Evolutionary conservation across 2,888 invertebrate genomes (phyloP).

Genomic region (Agonopterix alstromeriana): DNA sequence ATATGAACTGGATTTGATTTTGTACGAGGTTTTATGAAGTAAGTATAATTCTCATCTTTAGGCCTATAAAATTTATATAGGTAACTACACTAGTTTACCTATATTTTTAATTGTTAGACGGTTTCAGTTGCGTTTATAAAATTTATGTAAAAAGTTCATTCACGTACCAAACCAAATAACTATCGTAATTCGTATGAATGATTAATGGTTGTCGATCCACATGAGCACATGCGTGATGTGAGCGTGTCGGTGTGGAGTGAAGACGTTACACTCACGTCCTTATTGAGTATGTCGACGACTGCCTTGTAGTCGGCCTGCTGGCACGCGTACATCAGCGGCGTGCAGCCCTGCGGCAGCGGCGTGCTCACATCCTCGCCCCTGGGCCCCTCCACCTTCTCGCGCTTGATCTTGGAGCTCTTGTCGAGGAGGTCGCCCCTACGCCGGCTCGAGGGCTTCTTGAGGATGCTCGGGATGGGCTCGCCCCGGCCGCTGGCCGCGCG

Average conservation of each 20-base stretch:
- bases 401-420: conserved; percentile 64
- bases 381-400: conserved; percentile 54
- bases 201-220: background rate
- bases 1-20: conserved; percentile 5
- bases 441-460: conserved; percentile 59
- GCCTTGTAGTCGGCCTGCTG: conserved; percentile 90
- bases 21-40: background rate
- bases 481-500: conserved; percentile 55
- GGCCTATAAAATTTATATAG: too few relatives aligned
- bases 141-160: background rate
- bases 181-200: background rate
- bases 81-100: too few relatives aligned
- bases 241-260: background rate
- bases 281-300: conserved; percentile 84
- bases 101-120: too few relatives aligned
- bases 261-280: conserved; percentile 79
- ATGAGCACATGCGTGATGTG: conserved; percentile 1
- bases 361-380: conserved; percentile 52
- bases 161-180: background rate
- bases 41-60: too few relatives aligned
- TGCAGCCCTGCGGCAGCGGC: conserved; percentile 82
- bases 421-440: conserved; percentile 60
- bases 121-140: too few relatives aligned
- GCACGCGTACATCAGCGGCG: conserved; percentile 93
- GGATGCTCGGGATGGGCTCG: conserved; percentile 67